These are phyloP conservation scores for Temnothorax ravouxi DNA, from an alignment of 2,888 invertebrate species.

Conservation along the genomic window DNA sequence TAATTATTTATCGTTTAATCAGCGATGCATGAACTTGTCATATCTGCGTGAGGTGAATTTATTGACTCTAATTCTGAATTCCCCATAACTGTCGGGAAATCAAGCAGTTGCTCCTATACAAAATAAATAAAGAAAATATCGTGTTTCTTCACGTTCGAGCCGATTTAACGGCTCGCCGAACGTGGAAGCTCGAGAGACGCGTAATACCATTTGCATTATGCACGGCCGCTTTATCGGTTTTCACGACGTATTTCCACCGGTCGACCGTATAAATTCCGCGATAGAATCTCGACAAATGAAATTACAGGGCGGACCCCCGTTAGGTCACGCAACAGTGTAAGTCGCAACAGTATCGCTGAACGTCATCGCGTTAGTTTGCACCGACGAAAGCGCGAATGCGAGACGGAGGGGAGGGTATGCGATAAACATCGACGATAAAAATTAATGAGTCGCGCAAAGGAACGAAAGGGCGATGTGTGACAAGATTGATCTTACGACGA, in stretches of 20 bases:
- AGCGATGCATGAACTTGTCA: background rate
- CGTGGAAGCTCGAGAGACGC: slow-evolving; percentile 27
- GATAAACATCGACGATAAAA: slow-evolving; percentile 42
- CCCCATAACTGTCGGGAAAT: background rate
- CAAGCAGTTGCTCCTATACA: background rate
- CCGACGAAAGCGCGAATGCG: slow-evolving; percentile 43
- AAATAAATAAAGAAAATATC: background rate
- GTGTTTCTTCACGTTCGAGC: background rate
- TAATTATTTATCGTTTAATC: slow-evolving; percentile 25
- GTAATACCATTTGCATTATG: slow-evolving; percentile 52
- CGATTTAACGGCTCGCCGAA: slow-evolving; percentile 34
- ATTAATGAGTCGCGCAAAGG: background rate
- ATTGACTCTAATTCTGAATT: background rate
- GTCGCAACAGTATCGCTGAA: slow-evolving; percentile 55
- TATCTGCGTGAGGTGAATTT: background rate
- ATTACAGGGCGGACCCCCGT: slow-evolving; percentile 71
- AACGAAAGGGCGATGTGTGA: slow-evolving; percentile 13
- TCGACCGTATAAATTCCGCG: slow-evolving; percentile 72
- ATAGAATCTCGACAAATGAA: slow-evolving; percentile 77
- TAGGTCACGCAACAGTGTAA: slow-evolving; percentile 63
- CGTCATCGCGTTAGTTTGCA: slow-evolving; percentile 64
- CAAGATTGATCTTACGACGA: slow-evolving; percentile 44
- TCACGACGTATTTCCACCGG: slow-evolving; percentile 70
- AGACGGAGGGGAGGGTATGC: background rate
- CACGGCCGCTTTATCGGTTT: slow-evolving; percentile 71